Base-by-base conservation (phyloP, 2,888 invertebrate species). In the Rotaria magnacalcarata region DNA sequence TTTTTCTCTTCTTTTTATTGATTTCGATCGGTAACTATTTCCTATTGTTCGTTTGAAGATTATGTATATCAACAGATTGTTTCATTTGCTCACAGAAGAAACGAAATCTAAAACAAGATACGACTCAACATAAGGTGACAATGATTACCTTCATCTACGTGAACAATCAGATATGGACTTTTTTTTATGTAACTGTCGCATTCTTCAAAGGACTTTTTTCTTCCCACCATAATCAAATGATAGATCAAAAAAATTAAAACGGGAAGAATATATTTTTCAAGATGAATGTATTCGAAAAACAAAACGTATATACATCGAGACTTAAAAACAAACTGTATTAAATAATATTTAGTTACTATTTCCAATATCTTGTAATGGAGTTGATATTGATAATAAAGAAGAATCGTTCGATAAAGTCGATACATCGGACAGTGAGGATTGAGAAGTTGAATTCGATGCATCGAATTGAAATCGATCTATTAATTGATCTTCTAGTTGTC, bases 401-500 rank as follows among this genome's bases (percentile, higher is more conserved):
- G 54, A 54, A 21, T 54, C 54, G 4, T 6, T 54, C 4, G 54
- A 54, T 3, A 54, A 54, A 21, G 21, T 21, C 24, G 80, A 47
- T n/a, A 21, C 3, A 80, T 80, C 80, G 14, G 47, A 80, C 11
- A n/a, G n/a, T 80, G 80, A 80, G 47, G 80, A 21, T 80, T 34
- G 34, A 21, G 67, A 67, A 27, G 27, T 27, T 47, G 80, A 47
- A 24, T 7, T 0, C 24, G 80, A 47, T 24, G 24, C 0, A 80
- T 80, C 80, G 14, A n/a, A 0, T 43, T 80, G 47, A 80, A 80
- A 80, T n/a, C 80, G 43, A 80, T 80, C 80, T 19, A 80, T 47
- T 80, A 80, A 80, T 80, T 80, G 80, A 24, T 80, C 47, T 80
- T 80, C 80, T 43, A 80, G n/a, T 80, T 80, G 47, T 47, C 80